These are phyloP conservation scores for Agrotis puta DNA, from an alignment of 2,888 invertebrate species.

Conservation along the genomic window DNA sequence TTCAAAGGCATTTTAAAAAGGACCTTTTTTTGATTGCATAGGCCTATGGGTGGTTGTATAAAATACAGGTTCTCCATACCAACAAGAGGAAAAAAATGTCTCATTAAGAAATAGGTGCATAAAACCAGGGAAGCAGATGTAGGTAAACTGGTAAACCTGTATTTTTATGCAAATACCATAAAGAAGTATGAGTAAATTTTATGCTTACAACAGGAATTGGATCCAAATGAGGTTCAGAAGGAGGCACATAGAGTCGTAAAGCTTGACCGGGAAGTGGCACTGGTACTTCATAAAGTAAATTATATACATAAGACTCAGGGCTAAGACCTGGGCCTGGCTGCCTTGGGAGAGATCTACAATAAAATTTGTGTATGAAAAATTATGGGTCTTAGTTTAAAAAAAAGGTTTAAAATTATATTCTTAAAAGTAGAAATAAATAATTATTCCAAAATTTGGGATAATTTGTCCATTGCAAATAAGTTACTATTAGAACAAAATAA, in stretches of 20 bases:
- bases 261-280: slow-evolving; percentile 97
- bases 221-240: slow-evolving; percentile 93
- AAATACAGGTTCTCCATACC: not conserved
- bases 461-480: not conserved
- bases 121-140: not conserved
- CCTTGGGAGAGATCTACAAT: slow-evolving; percentile 93
- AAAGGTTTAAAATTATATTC: not conserved
- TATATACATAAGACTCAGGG: slow-evolving; percentile 98
- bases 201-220: slow-evolving; percentile 91
- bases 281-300: slow-evolving; percentile 98
- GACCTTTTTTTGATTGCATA: not conserved
- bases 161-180: not conserved
- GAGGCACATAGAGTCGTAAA: slow-evolving; percentile 94
- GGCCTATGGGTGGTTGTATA: not conserved
- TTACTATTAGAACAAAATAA: not conserved
- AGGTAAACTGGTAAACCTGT: not conserved
- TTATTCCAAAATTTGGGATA: not conserved
- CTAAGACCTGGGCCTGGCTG: slow-evolving; percentile 95
- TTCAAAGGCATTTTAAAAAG: not conserved
- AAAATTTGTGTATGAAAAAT: not conserved
- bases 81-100: not conserved
- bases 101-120: not conserved
- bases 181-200: not conserved
- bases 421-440: not conserved
- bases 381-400: not conserved